Base-by-base conservation (phyloP, 2,113 vertebrate species). In the Aldabrachelys gigantea region DNA sequence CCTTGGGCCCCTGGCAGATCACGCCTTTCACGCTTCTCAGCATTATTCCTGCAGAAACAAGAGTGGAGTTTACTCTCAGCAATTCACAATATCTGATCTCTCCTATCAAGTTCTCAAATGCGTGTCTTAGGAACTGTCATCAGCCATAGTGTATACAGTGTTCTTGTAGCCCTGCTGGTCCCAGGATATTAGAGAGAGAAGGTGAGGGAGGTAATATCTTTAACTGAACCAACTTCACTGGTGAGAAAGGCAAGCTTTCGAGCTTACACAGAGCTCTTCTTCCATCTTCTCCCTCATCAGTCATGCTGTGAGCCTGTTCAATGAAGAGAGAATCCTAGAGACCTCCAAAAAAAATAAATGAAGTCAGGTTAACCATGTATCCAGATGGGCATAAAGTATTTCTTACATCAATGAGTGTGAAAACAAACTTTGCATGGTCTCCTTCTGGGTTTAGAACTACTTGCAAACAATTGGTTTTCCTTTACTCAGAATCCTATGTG, bases 31-130 rank as follows among this genome's bases (percentile, higher is more conserved):
- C 12, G 24, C 80, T 89, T 57, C 96, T 97, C 95, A 98, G 95
- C 98, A 98, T 98, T 76, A 59, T 93, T 29, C 38, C 96, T 93
- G 94, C 2, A 90, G 85, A 90, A 57, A 96, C 25, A 95, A 47
- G 89, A 95, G 12, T 3, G 41, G 62, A 31, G 52, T 24, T 25
- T 49, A 27, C 22, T 1, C 16, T 47, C 54, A 47, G 54, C 38
- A 21, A 72, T 89, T 87, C 59, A 65, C 82, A 79, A 79, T 31
- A 84, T 10, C 14, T 49, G 14, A 21, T 38, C 65, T 72, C 65
- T 38, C 65, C 19, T 21, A 22, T 38, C 35, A 72, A 72, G 19
- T 38, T 72, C 16, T 72, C 65, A 72, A 72, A 38, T n/a, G 35
- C 17, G 35, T 38, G 65, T 72, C 65, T 22, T 38, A 69, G 65